Conservation (phyloP, 2,113 vertebrate species). For the Carassius gibelio region DNA sequence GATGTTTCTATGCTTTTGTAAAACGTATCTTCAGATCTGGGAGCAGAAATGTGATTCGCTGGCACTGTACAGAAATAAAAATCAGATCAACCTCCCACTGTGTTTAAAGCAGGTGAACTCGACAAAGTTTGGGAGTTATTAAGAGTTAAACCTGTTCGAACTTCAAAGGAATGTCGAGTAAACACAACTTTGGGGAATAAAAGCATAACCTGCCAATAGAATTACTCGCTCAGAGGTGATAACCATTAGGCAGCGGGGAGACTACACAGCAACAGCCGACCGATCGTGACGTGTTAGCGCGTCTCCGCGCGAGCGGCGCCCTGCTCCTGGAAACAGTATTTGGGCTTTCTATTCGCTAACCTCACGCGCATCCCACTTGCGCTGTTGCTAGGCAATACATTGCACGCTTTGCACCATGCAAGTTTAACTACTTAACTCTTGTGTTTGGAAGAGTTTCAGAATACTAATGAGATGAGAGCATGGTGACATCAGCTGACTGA, state of each 20-base stretch:
- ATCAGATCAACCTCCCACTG: neutral
- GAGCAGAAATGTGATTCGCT: too few relatives aligned
- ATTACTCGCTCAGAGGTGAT: slow-evolving; percentile 60
- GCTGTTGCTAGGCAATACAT: slow-evolving; percentile 82
- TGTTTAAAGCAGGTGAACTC: neutral
- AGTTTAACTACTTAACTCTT: slow-evolving; percentile 67
- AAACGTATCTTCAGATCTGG: too few relatives aligned
- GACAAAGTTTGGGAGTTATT: slow-evolving; percentile 10
- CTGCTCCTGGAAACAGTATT: slow-evolving; percentile 81
- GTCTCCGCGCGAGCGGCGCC: slow-evolving; percentile 78
- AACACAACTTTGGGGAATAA: slow-evolving; percentile 58
- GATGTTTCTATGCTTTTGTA: too few relatives aligned
- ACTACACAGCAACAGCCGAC: slow-evolving; percentile 83
- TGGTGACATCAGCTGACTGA: slow-evolving; percentile 38
- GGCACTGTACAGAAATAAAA: neutral
- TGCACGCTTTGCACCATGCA: slow-evolving; percentile 66
- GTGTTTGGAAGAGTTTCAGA: slow-evolving; percentile 55
- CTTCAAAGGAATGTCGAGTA: slow-evolving; percentile 45
- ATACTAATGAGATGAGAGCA: slow-evolving; percentile 50
- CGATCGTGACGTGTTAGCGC: slow-evolving; percentile 76
- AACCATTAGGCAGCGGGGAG: slow-evolving; percentile 72
- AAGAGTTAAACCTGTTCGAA: neutral
- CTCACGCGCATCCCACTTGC: slow-evolving; percentile 67
- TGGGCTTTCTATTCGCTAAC: slow-evolving; percentile 80
- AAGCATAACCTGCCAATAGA: slow-evolving; percentile 56